Evolutionary conservation across 2,113 vertebrate genomes (phyloP).

Genomic region (Etheostoma spectabile): DNA sequence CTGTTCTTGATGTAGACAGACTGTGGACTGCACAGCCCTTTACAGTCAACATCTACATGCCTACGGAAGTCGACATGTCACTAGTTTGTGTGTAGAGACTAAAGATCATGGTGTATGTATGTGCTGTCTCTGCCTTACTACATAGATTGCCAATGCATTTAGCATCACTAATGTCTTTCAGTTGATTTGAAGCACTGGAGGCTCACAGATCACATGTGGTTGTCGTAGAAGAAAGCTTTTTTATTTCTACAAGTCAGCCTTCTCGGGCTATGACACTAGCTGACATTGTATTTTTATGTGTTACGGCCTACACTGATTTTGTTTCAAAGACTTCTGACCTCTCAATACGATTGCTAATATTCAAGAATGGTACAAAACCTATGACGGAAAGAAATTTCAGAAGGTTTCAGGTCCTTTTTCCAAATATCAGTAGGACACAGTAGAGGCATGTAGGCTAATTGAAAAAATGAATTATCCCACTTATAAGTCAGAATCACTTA

Average conservation of each 20-base stretch:
- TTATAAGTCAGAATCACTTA: conserved; percentile 19
- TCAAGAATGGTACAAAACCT: neutral
- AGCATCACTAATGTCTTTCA: conserved; percentile 37
- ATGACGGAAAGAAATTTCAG: conserved; percentile 13
- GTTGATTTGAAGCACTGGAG: conserved; percentile 30
- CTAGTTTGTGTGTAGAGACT: conserved; percentile 36
- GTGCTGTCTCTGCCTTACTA: conserved; percentile 60
- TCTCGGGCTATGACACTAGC: conserved; percentile 1
- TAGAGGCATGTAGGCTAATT: conserved; percentile 10
- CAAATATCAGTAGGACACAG: conserved; percentile 4
- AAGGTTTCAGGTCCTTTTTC: conserved; percentile 10
- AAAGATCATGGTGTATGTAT: conserved; percentile 27
- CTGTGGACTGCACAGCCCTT: conserved; percentile 47
- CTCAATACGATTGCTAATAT: conserved; percentile 11
- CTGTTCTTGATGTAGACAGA: conserved; percentile 42
- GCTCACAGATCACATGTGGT: conserved; percentile 14
- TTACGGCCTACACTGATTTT: conserved; percentile 16
- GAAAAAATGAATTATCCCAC: conserved; percentile 10
- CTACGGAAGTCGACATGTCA: conserved; percentile 16
- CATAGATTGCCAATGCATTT: conserved; percentile 51
- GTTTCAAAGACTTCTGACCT: conserved; percentile 32
- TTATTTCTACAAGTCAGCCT: conserved; percentile 2
- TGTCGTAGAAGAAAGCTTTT: neutral
- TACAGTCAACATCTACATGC: conserved; percentile 15
- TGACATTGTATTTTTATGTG: conserved; percentile 11